These are phyloP conservation scores for Ormyrus pomaceus DNA, from an alignment of 2,888 invertebrate genomes.

Conservation along the genomic window DNA sequence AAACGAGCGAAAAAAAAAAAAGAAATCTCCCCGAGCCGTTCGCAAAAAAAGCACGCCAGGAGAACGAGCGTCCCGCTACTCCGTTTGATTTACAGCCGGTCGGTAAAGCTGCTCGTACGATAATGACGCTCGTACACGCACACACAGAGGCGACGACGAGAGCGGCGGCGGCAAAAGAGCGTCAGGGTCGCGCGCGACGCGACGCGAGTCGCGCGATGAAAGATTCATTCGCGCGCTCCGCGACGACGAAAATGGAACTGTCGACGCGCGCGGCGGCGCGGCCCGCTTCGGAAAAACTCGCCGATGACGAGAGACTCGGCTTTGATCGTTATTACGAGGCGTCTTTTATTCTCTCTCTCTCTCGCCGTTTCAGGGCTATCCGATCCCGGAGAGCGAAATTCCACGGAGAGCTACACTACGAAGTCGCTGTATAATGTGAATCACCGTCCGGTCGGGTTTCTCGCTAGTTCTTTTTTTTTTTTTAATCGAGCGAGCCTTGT, in stretches of 20 bases:
- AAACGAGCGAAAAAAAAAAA: slow-evolving; percentile 14
- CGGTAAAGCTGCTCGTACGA: slow-evolving; percentile 13
- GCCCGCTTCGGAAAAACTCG: slow-evolving; percentile 64
- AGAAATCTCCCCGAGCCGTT: slow-evolving; percentile 8
- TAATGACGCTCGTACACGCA: background rate
- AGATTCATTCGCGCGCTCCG: slow-evolving; percentile 61
- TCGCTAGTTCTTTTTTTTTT: too few species aligned
- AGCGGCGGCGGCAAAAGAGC: background rate
- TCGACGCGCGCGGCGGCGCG: slow-evolving; percentile 47
- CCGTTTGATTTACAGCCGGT: slow-evolving; percentile 29
- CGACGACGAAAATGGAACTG: slow-evolving; percentile 62
- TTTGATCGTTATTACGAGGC: slow-evolving; percentile 9
- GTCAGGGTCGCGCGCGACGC: slow-evolving; percentile 44
- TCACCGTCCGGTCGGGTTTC: too few species aligned
- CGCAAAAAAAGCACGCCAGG: background rate
- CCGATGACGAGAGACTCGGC: slow-evolving; percentile 32
- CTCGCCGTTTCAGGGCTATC: slow-evolving; percentile 38
- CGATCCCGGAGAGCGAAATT: slow-evolving; percentile 26
- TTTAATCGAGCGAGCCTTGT: too few species aligned
- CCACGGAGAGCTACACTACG: background rate
- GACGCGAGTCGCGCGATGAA: slow-evolving; percentile 58
- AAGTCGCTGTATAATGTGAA: too few species aligned
- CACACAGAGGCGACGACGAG: too few species aligned
- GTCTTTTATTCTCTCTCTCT: background rate
- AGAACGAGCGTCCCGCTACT: slow-evolving; percentile 29